Conservation (phyloP, 2,888 invertebrate genomes). For the Watsonalla binaria region DNA sequence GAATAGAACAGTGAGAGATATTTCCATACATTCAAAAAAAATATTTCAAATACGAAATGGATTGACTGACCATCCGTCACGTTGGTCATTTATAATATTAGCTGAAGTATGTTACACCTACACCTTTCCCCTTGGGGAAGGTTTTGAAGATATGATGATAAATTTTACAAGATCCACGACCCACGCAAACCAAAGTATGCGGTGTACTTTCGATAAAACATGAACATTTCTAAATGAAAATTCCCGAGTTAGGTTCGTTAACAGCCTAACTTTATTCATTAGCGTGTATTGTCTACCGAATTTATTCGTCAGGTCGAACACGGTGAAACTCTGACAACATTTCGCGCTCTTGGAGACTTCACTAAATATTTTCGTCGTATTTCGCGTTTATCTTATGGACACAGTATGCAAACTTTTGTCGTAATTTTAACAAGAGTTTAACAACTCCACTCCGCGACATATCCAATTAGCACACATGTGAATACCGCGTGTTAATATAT, state of each 20-base stretch:
- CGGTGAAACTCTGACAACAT: constrained; percentile 47
- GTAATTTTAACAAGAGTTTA: constrained; percentile 47
- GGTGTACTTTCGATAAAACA: constrained; percentile 52
- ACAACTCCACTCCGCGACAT: constrained; percentile 28
- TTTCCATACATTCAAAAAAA: too few species aligned
- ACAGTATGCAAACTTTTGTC: constrained; percentile 48
- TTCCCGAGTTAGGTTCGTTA: constrained; percentile 68
- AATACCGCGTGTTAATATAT: constrained; percentile 18
- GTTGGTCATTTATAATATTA: not conserved
- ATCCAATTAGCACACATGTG: constrained; percentile 20
- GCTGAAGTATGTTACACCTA: not conserved
- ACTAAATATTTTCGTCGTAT: constrained; percentile 59
- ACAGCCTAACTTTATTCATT: constrained; percentile 76
- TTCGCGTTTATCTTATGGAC: constrained; percentile 57
- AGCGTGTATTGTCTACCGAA: constrained; percentile 72
- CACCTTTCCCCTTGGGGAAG: too few species aligned
- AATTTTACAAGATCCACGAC: constrained; percentile 20
- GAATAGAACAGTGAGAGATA: too few species aligned
- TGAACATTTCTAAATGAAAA: constrained; percentile 64
- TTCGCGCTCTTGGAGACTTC: constrained; percentile 47
- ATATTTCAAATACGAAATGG: too few species aligned
- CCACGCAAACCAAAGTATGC: constrained; percentile 43
- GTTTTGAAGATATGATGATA: constrained; percentile 5
- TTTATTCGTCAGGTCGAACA: constrained; percentile 68
- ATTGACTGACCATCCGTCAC: not conserved